Percentiles rank a stretch among this genome's conserved stretches.
These are phyloP conservation scores for Xestia rhomboidea DNA, from an alignment of 2,888 invertebrate genomes.

Conservation along the genomic window DNA sequence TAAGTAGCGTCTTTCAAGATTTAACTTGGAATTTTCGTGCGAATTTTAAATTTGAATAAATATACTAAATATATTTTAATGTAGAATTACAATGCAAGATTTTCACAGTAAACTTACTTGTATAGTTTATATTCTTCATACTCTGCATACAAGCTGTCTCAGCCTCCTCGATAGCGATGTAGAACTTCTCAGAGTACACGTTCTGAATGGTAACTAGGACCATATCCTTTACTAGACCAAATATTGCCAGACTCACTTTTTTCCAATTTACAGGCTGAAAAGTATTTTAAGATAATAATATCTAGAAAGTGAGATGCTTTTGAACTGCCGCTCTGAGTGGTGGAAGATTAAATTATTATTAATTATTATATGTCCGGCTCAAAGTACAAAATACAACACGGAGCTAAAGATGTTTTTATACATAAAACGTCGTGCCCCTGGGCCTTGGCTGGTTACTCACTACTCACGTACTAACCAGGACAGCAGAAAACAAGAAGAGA, in stretches of 20 bases:
- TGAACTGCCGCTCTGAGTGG: background rate
- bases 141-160: constrained; percentile 26
- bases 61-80: too few species aligned
- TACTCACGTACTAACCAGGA: background rate
- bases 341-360: background rate
- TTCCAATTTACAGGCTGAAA: background rate
- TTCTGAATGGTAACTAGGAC: constrained; percentile 4
- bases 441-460: too few species aligned
- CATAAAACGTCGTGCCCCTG: too few species aligned
- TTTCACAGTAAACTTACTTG: constrained; percentile 27
- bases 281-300: background rate
- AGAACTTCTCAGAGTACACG: constrained; percentile 35
- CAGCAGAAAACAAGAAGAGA: background rate
- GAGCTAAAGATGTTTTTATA: background rate
- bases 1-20: too few species aligned
- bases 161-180: constrained; percentile 27
- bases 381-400: background rate
- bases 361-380: background rate
- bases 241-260: background rate
- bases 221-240: constrained; percentile 17
- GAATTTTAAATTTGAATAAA: too few species aligned
- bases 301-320: background rate
- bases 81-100: too few species aligned
- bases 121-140: constrained; percentile 16
- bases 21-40: too few species aligned